Percentiles rank a stretch among this genome's conserved stretches.
phyloP scores from a whole-genome alignment of 2,888 invertebrate genomes.

The Drosophila macrospina region DNA sequence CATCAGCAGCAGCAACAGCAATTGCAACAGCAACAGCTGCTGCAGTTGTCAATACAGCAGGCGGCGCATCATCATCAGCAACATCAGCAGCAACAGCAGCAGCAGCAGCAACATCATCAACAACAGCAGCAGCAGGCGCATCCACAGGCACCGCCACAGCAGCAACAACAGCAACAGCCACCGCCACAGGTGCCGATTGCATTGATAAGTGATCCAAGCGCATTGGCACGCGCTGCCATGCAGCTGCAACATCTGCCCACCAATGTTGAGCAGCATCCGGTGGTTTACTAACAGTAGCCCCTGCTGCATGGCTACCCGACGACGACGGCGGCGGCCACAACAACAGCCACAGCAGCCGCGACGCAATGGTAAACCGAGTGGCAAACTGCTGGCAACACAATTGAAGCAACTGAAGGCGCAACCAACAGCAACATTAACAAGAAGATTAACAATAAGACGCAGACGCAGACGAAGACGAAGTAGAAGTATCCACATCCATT shows the following conservation, averaged over 20 bases:
- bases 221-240: conserved; percentile 84
- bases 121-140: conserved; percentile 70
- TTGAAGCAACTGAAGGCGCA: conserved; percentile 15
- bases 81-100: conserved; percentile 80
- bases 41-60: conserved; percentile 76
- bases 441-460: too few species aligned
- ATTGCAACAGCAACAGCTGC: conserved; percentile 65
- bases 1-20: conserved; percentile 78
- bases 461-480: background rate
- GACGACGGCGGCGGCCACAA: conserved; percentile 32
- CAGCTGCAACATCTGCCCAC: conserved; percentile 85
- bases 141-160: conserved; percentile 70
- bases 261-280: conserved; percentile 85
- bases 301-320: conserved; percentile 60
- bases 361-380: conserved; percentile 51
- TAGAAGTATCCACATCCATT: conserved; percentile 41
- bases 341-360: conserved; percentile 43
- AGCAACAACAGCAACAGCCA: conserved; percentile 81
- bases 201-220: conserved; percentile 84
- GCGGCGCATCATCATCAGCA: conserved; percentile 77
- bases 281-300: conserved; percentile 85
- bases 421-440: conserved; percentile 8
- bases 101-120: conserved; percentile 74
- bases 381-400: conserved; percentile 17
- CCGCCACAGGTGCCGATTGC: conserved; percentile 84